Evolutionary conservation across 2,113 vertebrate species (phyloP), one percentile per base, ranked within the genome.

Genomic region (Cervus canadensis): DNA sequence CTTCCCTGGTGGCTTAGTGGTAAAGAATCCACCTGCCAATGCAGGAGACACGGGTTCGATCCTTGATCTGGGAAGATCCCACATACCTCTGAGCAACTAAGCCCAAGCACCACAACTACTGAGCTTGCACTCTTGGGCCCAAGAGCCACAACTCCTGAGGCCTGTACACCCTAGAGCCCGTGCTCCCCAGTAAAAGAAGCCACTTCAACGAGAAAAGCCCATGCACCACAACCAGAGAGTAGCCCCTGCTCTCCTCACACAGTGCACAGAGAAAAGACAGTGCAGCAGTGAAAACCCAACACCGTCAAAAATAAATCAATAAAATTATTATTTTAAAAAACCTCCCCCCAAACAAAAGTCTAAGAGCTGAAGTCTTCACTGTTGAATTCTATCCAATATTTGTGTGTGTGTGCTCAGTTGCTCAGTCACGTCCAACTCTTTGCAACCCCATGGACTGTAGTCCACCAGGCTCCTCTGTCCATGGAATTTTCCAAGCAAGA

Each of bases 221-320:
- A 7, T 0, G 23, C 23, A 26, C 2, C 12, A 13, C 71, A 26
- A 3, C 40, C 36, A 74, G 71, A 43, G 71, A 43, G 36, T 13
- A 74, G 67, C 36, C 36, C 21, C 3, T 40, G 71, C 21, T 43
- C 21, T 40, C 71, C 21, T 25, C 36, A 74, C 12, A 43, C 71
- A 74, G 36, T 36, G 36, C 36, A 36, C 36, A 43, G 21, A 14
- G 71, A 25, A 76, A 26, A 76, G 71, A 26, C 71, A 6, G 26
- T 3, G 0, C 23, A 4, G 71, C 36, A 43, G 71, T 3, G 1
- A 76, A 76, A 21, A 76, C 23, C 40, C 40, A 76, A 40, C 71
- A 76, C 40, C 15, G 40, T 23, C 71, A 14, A 76, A 74, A 74
- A 25, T 23, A 23, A 36, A 74, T 40, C 12, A 74, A 40, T 13